Conservation (phyloP, 2,797 vertebrate species). For the Halcyon chelicuti region DNA sequence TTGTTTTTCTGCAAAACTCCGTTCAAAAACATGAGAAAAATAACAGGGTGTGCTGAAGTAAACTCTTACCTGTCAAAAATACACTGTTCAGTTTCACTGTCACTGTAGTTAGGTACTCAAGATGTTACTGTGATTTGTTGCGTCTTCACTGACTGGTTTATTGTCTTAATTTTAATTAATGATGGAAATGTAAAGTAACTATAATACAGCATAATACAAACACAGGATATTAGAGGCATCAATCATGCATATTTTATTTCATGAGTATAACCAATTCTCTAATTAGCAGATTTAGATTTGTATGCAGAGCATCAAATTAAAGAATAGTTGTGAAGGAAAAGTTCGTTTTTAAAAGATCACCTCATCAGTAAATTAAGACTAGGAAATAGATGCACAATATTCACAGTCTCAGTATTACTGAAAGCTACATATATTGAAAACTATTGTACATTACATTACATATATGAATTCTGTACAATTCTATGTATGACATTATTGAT, state of each 20-base stretch:
- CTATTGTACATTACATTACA: not conserved
- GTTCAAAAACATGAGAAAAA: not conserved
- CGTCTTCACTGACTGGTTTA: not conserved
- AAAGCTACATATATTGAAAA: not conserved
- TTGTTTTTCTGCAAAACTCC: not conserved
- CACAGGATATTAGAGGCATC: constrained; percentile 27
- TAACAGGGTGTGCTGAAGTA: not conserved
- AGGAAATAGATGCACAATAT: not conserved
- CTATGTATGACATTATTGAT: not conserved
- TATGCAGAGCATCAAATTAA: constrained; percentile 9
- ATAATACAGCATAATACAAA: not conserved
- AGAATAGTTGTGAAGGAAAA: constrained; percentile 19
- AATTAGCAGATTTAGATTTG: constrained; percentile 44
- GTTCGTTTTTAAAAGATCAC: constrained; percentile 34
- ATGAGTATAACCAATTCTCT: constrained; percentile 14
- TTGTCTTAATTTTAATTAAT: constrained; percentile 54
- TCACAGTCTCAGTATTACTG: not conserved
- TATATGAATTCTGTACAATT: not conserved
- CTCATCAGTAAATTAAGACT: constrained; percentile 15
- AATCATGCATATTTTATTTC: constrained; percentile 49
- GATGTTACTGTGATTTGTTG: not conserved
- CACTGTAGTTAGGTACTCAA: not conserved
- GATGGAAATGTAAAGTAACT: not conserved
- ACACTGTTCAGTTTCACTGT: not conserved
- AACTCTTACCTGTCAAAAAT: not conserved